Percentiles rank a stretch among this genome's conserved stretches.
Evolutionary conservation across 35 echinoderm and acorn worm species (phyloP).

Genomic region (Heliocidaris tuberculata): DNA sequence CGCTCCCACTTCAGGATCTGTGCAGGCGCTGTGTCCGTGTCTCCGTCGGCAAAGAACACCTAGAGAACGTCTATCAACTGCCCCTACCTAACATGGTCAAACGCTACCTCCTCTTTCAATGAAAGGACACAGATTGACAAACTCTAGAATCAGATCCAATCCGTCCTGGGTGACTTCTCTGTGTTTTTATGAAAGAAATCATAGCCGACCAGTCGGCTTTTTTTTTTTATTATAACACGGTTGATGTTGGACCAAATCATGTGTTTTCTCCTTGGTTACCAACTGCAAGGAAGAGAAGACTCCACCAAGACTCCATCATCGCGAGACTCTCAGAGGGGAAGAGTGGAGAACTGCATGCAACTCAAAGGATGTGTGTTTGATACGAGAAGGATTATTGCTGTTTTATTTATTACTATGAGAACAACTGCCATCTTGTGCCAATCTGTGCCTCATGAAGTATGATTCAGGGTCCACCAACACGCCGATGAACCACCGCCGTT

Average conservation of each 20-base stretch:
- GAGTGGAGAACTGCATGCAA: neutral
- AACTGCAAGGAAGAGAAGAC: neutral
- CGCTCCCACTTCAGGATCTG: slow-evolving; percentile 93
- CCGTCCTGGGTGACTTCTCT: slow-evolving; percentile 32
- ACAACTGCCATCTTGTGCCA: slow-evolving; percentile 15
- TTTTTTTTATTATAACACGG: neutral
- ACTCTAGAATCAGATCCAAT: slow-evolving; percentile 17
- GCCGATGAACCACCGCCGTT: neutral
- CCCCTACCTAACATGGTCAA: slow-evolving; percentile 94
- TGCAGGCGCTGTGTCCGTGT: slow-evolving; percentile 86
- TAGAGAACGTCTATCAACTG: slow-evolving; percentile 90
- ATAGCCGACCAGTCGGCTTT: neutral
- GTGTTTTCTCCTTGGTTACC: neutral
- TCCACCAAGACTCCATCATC: neutral
- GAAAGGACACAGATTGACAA: slow-evolving; percentile 45
- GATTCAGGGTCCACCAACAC: neutral
- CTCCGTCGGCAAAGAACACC: slow-evolving; percentile 82
- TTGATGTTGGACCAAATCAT: neutral
- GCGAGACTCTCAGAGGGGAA: neutral
- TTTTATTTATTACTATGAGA: neutral
- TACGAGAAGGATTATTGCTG: neutral
- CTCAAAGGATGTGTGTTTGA: neutral
- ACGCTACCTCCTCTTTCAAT: slow-evolving; percentile 94
- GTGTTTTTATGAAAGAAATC: slow-evolving; percentile 11
- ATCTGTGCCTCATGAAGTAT: slow-evolving; percentile 9